Base-by-base conservation (phyloP, 2,888 invertebrate species). In the Nemotelus nigrinus region DNA sequence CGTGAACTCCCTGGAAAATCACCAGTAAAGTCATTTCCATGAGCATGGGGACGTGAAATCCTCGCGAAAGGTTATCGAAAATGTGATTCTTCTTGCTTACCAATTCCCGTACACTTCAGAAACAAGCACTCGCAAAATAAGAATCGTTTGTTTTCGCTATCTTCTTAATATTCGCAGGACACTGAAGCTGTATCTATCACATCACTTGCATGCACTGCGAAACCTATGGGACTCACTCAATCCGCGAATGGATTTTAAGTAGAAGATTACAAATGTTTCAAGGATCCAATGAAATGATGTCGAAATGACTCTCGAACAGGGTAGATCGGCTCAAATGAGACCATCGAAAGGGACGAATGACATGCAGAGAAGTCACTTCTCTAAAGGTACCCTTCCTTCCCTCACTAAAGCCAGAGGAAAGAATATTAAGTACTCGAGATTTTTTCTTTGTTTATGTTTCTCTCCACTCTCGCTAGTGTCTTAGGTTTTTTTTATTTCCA, bases 261-360 rank as follows among this genome's bases (percentile, higher is more conserved):
- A 77, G 77, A 43, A 77, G 76, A 79, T 79, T 79, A 77, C 75
- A 79, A 79, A 76, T 72, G 72, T 77, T 76, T 75, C 72, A 44
- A 68, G 68, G 63, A 74, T 74, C 63, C 74, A 74, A 74, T 74
- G 74, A 74, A 63, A 74, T 74, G 74, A 74, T 60, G 74, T 60
- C 63, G 60, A 74, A 60, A 60, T 39, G 48, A 10, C 60, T 25
- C 25, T 25, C 25, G 63, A 60, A 63, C 44, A 41, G 6, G 6
- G 50, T 48, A 48, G 74, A n/a, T 48, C 48, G 8, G 8, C 6
- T 41, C 10, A n/a, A 8, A 72, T 41, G 68, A 8, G 68, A 68
- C 4, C n/a, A 39, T 68, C 39, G 6, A 68, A 70, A 70, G 53
- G 55, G 55, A 44, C 41, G 43, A 43, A 53, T n/a, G 55, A 53